Evolutionary conservation across 30 jellyfish, hydroid and myxozoan genomes (phyloP), one percentile per base, ranked within the genome.

Genomic region (Aurelia sp.): DNA sequence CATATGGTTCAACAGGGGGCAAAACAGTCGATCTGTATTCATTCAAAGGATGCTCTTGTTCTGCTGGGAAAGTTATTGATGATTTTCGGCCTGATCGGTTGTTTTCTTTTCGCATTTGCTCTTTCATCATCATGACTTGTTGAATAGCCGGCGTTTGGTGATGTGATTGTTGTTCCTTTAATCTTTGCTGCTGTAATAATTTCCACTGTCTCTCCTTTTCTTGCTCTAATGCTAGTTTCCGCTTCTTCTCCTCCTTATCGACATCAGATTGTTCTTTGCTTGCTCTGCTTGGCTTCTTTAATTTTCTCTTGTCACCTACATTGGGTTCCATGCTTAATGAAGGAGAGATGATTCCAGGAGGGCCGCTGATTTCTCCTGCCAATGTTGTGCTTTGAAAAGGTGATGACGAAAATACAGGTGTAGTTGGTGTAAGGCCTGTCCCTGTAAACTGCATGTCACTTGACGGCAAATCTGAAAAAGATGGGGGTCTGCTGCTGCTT

Each of bases 131-230:
- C 82, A 74, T 75, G 19, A 87, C 82, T 63, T 87, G 96, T 21
- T 87, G 90, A n/a, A 78, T 67, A 41, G 89, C 81, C 18, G 89
- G 68, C 22, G 96, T 71, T 62, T 86, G 95, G 12, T 75, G 79
- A 21, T 87, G 95, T 16, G 86, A 51, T 48, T 93, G 97, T 71
- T 92, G 97, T 52, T 93, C 98, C 37, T 68, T 82, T 16, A 93
- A 47, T 11, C 97, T 61, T 40, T 93, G 96, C 81, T 93, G 98
- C 65, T 87, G 96, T 51, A 88, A 61, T 21, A 82, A 57, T 60
- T 84, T 88, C 94, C 96, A 93, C 86, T 86, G 94, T 19, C 93
- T 87, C 48, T 93, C 97, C 65, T 87, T 80, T 67, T 92, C 97
- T 71, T 92, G 98, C 74, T 85, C 97, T 73, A 82, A 27, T 3